Percentiles rank a stretch among this genome's conserved stretches.
Evolutionary conservation across 2,888 invertebrate genomes (phyloP).

Genomic region (Caenorhabditis sp.): DNA sequence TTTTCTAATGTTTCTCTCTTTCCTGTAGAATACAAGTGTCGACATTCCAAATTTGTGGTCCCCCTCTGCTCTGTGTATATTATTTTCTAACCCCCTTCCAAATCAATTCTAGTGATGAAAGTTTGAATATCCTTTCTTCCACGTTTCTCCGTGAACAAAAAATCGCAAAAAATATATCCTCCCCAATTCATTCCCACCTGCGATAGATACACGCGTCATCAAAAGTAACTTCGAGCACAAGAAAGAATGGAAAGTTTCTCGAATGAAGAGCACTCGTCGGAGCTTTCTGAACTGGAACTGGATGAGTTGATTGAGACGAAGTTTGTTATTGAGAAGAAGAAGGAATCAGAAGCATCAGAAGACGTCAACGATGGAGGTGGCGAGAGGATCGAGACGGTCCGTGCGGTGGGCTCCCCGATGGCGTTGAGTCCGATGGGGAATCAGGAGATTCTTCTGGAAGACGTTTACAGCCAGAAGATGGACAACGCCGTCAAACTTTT

Average conservation of each 20-base stretch:
- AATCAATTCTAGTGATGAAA: constrained; percentile 51
- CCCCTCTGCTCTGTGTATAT: constrained; percentile 54
- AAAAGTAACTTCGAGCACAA: neutral
- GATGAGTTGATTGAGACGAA: constrained; percentile 11
- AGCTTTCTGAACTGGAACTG: constrained; percentile 6
- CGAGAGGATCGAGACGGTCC: neutral
- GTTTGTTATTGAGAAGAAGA: too few species aligned
- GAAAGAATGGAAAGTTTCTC: constrained; percentile 7
- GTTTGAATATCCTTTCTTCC: constrained; percentile 21
- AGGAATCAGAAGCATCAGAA: neutral
- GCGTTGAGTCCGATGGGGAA: neutral
- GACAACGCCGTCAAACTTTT: neutral
- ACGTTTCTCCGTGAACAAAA: neutral
- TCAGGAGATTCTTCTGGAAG: neutral
- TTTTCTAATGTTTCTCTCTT: constrained; percentile 30
- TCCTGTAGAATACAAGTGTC: constrained; percentile 49
- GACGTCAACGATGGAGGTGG: neutral
- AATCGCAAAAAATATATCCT: too few species aligned
- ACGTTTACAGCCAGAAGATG: neutral
- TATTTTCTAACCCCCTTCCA: constrained; percentile 10
- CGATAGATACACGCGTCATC: neutral
- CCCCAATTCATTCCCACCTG: too few species aligned
- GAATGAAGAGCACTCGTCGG: neutral
- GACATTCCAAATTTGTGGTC: constrained; percentile 47
- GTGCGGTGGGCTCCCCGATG: constrained; percentile 4